A percentile compares a stretch with the other conserved stretches of the same genome.
These are phyloP conservation scores for Dasypus novemcinctus DNA, from an alignment of 2,113 vertebrate species.

Conservation along the genomic window DNA sequence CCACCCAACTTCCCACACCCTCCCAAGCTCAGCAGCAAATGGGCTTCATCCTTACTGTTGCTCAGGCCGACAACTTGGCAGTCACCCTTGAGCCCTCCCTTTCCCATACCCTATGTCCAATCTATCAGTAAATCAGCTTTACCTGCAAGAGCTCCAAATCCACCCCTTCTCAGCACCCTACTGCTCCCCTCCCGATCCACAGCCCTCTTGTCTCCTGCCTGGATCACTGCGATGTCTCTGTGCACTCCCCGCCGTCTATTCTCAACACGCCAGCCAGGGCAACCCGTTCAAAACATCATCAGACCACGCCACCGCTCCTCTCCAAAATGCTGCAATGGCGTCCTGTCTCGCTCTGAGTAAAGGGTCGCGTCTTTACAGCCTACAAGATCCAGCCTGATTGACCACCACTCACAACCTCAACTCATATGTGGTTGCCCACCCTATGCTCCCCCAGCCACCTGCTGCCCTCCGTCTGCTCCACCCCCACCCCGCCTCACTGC, in stretches of 20 bases:
- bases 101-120: not conserved
- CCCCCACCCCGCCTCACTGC: not conserved
- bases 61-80: not conserved
- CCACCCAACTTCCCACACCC: too few relatives aligned
- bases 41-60: not conserved
- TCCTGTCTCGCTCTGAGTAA: not conserved
- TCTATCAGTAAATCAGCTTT: not conserved
- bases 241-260: not conserved
- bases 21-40: not conserved
- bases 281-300: not conserved
- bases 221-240: not conserved
- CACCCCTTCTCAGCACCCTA: not conserved
- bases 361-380: not conserved
- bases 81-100: not conserved
- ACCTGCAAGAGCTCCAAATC: not conserved
- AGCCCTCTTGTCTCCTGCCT: accelerated
- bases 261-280: not conserved
- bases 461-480: too few relatives aligned
- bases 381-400: too few relatives aligned
- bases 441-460: too few relatives aligned
- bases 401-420: not conserved
- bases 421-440: not conserved
- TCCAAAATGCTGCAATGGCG: not conserved
- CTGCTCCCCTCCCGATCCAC: too few relatives aligned
- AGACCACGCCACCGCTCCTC: not conserved